Conservation (phyloP, 2,113 vertebrate genomes). For the Mormoops blainvillei region DNA sequence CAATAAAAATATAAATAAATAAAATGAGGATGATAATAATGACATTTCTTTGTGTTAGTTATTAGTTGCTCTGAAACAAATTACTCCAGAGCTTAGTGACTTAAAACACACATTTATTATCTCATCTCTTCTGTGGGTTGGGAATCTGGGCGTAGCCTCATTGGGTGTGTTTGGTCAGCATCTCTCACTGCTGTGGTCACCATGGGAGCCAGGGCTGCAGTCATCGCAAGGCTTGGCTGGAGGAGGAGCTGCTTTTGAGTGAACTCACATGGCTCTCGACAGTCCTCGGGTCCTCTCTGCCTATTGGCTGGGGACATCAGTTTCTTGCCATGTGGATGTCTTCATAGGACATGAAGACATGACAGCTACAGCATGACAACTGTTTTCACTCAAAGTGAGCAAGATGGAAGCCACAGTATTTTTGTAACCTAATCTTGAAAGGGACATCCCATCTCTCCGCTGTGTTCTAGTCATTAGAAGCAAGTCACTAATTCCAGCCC, state of each 20-base stretch:
- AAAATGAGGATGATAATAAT: not conserved
- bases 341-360: not conserved
- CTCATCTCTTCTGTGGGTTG: not conserved
- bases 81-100: not conserved
- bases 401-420: not conserved
- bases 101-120: not conserved
- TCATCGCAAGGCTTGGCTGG: not conserved
- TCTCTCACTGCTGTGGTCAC: not conserved
- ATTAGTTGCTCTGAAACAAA: not conserved
- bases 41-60: not conserved
- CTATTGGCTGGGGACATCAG: not conserved
- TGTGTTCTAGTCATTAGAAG: not conserved
- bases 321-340: not conserved
- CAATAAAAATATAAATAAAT: not conserved
- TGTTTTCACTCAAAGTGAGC: not conserved
- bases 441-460: not conserved
- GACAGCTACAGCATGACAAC: not conserved
- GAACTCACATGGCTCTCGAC: not conserved
- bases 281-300: not conserved
- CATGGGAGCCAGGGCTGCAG: not conserved
- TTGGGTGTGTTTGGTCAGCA: not conserved
- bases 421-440: not conserved
- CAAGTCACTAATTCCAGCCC: not conserved
- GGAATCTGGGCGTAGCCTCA: not conserved
- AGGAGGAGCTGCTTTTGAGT: not conserved